phyloP scores from a whole-genome alignment of 2,888 invertebrate genomes.

The Stenodema calcarata region DNA sequence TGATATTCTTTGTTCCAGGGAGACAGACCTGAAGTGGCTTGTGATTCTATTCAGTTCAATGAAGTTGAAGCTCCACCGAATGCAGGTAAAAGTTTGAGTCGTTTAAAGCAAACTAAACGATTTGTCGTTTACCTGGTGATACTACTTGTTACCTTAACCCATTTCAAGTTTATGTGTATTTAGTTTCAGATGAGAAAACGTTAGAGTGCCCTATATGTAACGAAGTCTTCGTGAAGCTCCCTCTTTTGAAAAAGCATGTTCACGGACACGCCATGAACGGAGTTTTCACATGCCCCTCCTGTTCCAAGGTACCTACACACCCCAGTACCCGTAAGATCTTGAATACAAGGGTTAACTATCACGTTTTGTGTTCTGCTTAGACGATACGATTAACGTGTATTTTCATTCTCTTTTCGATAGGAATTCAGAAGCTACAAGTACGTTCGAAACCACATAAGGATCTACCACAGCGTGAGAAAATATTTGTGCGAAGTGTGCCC shows the following conservation, averaged over 20 bases:
- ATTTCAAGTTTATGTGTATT: constrained; percentile 51
- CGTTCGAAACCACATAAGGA: constrained; percentile 76
- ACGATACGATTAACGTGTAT: not conserved
- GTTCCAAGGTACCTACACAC: constrained; percentile 67
- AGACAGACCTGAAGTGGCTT: not conserved
- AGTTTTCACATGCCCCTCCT: constrained; percentile 73
- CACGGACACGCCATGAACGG: constrained; percentile 69
- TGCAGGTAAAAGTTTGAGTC: not conserved
- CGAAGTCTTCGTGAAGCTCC: constrained; percentile 71
- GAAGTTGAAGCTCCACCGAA: not conserved
- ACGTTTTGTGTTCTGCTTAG: too few species aligned
- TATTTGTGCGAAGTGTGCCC: constrained; percentile 73
- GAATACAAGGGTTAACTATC: too few species aligned
- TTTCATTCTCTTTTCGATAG: constrained; percentile 55
- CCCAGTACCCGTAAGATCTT: too few species aligned
- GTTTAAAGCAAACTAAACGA: too few species aligned
- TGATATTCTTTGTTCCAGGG: not conserved
- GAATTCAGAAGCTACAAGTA: constrained; percentile 72
- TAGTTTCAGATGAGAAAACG: constrained; percentile 55
- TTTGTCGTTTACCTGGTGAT: too few species aligned
- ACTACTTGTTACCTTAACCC: not conserved
- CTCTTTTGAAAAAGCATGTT: constrained; percentile 72
- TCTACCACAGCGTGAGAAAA: constrained; percentile 74
- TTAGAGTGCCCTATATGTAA: constrained; percentile 79
- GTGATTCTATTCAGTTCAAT: not conserved